Evolutionary conservation across 2,797 vertebrate species (phyloP), one percentile per base, ranked within the genome.

Genomic region (Pseudotriccus pelzelni): DNA sequence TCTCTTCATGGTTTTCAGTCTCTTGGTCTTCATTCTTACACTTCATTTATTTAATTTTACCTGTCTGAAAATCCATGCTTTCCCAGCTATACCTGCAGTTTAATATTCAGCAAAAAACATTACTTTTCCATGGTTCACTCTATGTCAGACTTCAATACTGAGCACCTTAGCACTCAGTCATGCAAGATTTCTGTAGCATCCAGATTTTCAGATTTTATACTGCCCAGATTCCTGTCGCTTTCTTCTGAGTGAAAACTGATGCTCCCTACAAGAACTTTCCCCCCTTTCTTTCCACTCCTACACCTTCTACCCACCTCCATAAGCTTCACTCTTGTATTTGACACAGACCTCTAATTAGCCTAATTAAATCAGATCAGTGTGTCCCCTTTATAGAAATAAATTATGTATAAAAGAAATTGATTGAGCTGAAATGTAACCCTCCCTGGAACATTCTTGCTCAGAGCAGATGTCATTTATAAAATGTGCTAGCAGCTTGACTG

Each of bases 301-400:
- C 9, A 0, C 36, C 55, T 93, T 78, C 73, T 84, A 81, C 55
- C 36, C 67, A 87, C 85, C 77, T 87, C 47, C 73, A 79, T 56
- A 76, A 73, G 52, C 74, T 91, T 94, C 88, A 72, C 32, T 93
- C 47, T 59, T 78, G 25, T 75, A 74, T 91, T 93, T 94, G 84
- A 94, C 80, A 88, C 10, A 86, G 85, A 84, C 73, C 63, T 94
- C 55, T 84, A 95, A 90, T 96, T 94, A 94, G 55, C 59, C 84
- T 80, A 90, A 95, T 97, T 95, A 91, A 86, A 89, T 78, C 70
- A 84, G 80, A 92, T 69, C 70, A 56, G 32, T 75, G 14, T 93
- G 88, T 89, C 74, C 59, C 30, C 49, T 90, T 93, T 77, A 77
- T 46, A 74, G 60, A 58, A 84, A 92, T 92, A 94, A 92, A 94